These are phyloP conservation scores for Camponotus vicinus DNA, from an alignment of 1,140 invertebrate species.

Conservation along the genomic window DNA sequence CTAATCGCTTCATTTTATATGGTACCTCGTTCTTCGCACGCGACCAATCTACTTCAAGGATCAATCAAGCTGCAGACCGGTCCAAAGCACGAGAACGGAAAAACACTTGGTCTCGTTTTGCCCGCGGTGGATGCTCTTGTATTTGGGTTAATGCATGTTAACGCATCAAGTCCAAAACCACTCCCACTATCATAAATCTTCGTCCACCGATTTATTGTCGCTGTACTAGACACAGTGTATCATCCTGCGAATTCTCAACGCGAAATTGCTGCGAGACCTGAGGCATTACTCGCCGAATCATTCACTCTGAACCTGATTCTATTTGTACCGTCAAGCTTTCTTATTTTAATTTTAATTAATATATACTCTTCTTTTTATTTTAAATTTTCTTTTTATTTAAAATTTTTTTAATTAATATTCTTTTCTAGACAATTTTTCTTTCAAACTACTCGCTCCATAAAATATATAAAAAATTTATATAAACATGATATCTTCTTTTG, in stretches of 20 bases:
- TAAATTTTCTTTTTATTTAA: no score
- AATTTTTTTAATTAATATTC: neutral
- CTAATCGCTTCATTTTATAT: slow-evolving; percentile 71
- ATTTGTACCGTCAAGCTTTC: neutral
- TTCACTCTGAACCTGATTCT: neutral
- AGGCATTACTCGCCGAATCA: neutral
- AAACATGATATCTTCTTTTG: neutral
- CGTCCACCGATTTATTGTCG: slow-evolving; percentile 51
- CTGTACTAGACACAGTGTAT: slow-evolving; percentile 40
- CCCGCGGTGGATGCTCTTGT: slow-evolving; percentile 61
- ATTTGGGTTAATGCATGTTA: slow-evolving; percentile 74
- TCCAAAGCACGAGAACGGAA: slow-evolving; percentile 39
- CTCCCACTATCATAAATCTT: slow-evolving; percentile 59
- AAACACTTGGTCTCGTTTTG: slow-evolving; percentile 50
- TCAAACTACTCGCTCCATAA: neutral
- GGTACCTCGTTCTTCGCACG: slow-evolving; percentile 32
- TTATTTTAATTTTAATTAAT: no score
- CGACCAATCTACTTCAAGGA: slow-evolving; percentile 43
- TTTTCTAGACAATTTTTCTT: neutral
- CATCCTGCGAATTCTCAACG: slow-evolving; percentile 33
- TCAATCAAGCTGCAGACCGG: slow-evolving; percentile 64
- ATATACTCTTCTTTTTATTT: no score
- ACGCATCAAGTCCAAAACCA: slow-evolving; percentile 70
- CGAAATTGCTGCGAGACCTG: neutral
- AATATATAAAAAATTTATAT: neutral